Conservation (phyloP, 2,888 invertebrate species). For the Schizotus pectinicornis region DNA sequence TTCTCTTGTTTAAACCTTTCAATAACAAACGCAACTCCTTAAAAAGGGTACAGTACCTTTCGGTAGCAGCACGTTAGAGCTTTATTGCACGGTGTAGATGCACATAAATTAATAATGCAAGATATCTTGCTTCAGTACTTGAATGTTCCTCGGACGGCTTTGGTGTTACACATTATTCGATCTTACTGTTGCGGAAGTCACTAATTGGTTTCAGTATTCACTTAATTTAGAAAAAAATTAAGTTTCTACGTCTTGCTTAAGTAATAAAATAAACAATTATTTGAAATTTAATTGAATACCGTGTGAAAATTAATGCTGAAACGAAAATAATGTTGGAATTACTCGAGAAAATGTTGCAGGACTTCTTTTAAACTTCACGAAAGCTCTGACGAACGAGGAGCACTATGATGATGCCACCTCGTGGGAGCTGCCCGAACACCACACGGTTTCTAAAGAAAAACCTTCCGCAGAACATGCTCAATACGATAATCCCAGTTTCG, state of each 20-base stretch:
- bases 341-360: slow-evolving; percentile 10
- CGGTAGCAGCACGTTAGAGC: neutral
- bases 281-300: too few species aligned
- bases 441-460: neutral
- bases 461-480: neutral
- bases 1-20: slow-evolving; percentile 31
- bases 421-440: slow-evolving; percentile 26
- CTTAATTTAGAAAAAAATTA: too few species aligned
- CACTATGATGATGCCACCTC: slow-evolving; percentile 33
- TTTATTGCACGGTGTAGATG: slow-evolving; percentile 1
- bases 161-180: too few species aligned
- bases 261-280: too few species aligned
- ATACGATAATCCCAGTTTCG: slow-evolving; percentile 18
- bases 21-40: neutral
- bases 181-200: too few species aligned
- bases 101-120: too few species aligned
- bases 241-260: too few species aligned
- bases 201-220: too few species aligned
- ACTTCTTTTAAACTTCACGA: slow-evolving; percentile 12
- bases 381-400: slow-evolving; percentile 15
- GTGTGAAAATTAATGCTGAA: too few species aligned
- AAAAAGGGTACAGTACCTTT: neutral
- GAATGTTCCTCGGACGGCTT: too few species aligned
- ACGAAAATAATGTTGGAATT: too few species aligned
- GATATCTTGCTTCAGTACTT: too few species aligned